Evolutionary conservation across 1,140 invertebrate species (phyloP).

Genomic region (Brachionus rotundiformis): DNA sequence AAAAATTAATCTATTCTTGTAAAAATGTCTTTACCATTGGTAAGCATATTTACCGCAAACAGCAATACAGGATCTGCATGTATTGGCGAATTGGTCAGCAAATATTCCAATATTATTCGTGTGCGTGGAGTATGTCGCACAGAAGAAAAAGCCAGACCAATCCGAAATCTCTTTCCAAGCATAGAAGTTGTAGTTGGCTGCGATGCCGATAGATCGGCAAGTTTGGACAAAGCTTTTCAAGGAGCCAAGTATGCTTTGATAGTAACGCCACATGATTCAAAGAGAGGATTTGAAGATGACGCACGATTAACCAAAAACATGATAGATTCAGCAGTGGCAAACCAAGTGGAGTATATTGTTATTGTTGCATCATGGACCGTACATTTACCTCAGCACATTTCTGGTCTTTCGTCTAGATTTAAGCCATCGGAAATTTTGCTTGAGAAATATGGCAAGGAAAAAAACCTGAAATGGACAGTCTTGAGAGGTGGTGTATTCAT

Average conservation of each 20-base stretch:
- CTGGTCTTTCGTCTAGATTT: conserved; percentile 7
- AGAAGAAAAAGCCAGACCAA: conserved; percentile 31
- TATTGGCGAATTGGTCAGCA: neutral
- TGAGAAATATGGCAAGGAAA: conserved; percentile 19
- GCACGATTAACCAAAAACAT: conserved; percentile 18
- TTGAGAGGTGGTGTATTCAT: conserved; percentile 44
- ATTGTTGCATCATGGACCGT: conserved; percentile 43
- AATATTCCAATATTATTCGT: neutral
- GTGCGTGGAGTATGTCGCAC: conserved; percentile 5
- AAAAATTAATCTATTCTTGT: neutral
- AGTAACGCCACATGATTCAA: conserved; percentile 33
- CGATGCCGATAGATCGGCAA: neutral
- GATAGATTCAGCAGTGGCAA: conserved; percentile 23
- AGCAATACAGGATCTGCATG: conserved; percentile 17
- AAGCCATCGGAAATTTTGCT: conserved; percentile 25
- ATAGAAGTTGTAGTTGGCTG: neutral
- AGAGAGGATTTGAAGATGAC: neutral
- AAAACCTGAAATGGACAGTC: conserved; percentile 34
- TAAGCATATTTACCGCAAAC: conserved; percentile 30
- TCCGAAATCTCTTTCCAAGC: neutral
- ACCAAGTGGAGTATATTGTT: conserved; percentile 31
- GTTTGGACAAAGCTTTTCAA: neutral
- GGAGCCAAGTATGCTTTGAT: neutral
- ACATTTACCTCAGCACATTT: neutral
- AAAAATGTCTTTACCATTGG: conserved; percentile 1